Percentiles rank a stretch among this genome's conserved stretches.
These are phyloP conservation scores for Drosophila paucipuncta DNA, from an alignment of 2,888 invertebrate genomes.

Conservation along the genomic window DNA sequence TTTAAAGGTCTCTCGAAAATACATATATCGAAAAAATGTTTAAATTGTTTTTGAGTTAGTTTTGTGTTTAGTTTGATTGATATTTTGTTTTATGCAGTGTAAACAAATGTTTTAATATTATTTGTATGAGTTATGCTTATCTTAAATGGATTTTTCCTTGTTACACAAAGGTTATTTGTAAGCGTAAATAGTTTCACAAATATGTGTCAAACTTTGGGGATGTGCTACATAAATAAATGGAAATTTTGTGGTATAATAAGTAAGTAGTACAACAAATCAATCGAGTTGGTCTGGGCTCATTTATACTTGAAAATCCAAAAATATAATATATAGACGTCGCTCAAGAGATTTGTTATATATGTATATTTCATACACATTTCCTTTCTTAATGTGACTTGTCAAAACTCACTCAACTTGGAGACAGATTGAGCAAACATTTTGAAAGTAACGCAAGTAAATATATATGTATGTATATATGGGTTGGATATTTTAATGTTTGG, in stretches of 20 bases:
- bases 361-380: constrained; percentile 16
- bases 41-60: constrained; percentile 26
- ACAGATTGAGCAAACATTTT: constrained; percentile 65
- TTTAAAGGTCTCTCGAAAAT: constrained; percentile 70
- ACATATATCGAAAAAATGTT: constrained; percentile 71
- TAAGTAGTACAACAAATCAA: constrained; percentile 70
- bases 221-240: constrained; percentile 36
- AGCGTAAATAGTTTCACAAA: constrained; percentile 75
- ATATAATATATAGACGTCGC: constrained; percentile 77
- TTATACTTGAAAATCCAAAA: constrained; percentile 72
- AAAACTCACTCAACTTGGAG: constrained; percentile 65
- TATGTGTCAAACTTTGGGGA: constrained; percentile 47
- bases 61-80: constrained; percentile 27
- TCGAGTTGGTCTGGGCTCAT: constrained; percentile 82
- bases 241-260: constrained; percentile 10
- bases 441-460: constrained; percentile 34
- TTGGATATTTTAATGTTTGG: constrained; percentile 2
- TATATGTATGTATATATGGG: constrained; percentile 11
- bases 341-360: constrained; percentile 75
- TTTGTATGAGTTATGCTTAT: constrained; percentile 12
- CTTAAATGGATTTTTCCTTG: constrained; percentile 26
- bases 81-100: constrained; percentile 9
- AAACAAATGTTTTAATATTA: constrained; percentile 20
- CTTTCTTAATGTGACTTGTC: constrained; percentile 30
- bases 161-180: constrained; percentile 46